Evolutionary conservation across 2,113 vertebrate genomes (phyloP), one percentile per base, ranked within the genome.

Genomic region (Clarias macrocephalus): DNA sequence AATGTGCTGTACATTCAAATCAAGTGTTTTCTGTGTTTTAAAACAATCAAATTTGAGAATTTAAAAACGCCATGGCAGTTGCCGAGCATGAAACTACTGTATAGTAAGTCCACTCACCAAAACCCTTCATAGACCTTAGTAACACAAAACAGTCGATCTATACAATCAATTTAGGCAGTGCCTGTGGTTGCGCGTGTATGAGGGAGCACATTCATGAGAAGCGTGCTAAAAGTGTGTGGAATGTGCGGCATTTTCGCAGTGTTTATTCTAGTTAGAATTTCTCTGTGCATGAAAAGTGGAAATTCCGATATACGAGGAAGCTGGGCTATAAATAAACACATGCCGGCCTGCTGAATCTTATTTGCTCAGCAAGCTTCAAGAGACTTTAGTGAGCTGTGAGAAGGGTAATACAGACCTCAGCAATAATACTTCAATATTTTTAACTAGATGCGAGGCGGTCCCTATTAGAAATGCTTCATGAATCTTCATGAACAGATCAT

Each of bases 131-230:
- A 15, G 73, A 15, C 42, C 1, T 19, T 8, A 70, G 30, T 37
- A 37, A 19, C 33, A 37, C 37, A 68, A 68, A 13, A 21, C 19
- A 87, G 75, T 48, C 56, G 80, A 76, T 88, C 86, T 87, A 19
- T 83, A 65, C 80, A 48, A 56, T 85, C 62, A 56, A 86, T 89
- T 90, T 42, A 63, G 42, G 42, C 59, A 48, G 21, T 66, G 52
- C n/a, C 85, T 60, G n/a, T 37, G 66, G 84, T 37, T 5, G 70
- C 33, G n/a, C 21, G 10, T 42, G 25, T 19, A 86, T 88, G 68
- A 85, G 79, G 85, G 83, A 79, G 62, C 9, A 72, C 87, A 87
- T 88, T 88, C 84, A 90, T 62, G 33, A 15, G 30, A 33, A 60
- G 28, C 42, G 30, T 86, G 80, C 68, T 54, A 19, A 11, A 42